Percentiles rank a stretch among this genome's conserved stretches.
Evolutionary conservation across 2,797 vertebrate genomes (phyloP).

Genomic region (Muraenolepis orangiensis): DNA sequence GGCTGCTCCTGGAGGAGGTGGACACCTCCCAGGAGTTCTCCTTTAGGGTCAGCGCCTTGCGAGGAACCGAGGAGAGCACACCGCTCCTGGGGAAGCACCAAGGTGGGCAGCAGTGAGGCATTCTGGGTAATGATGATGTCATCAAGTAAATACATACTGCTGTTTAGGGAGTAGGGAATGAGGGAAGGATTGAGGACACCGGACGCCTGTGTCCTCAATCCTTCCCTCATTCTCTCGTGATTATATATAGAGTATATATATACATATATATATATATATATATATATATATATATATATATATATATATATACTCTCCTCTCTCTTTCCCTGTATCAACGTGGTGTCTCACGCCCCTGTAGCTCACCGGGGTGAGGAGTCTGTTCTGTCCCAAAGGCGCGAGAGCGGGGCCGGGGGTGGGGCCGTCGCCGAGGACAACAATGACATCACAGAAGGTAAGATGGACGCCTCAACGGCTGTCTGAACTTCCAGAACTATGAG

Average conservation of each 20-base stretch:
- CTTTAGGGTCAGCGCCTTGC: background rate
- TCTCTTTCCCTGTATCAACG: background rate
- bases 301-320: background rate
- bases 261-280: too few relatives aligned
- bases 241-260: too few relatives aligned
- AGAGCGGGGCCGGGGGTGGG: too few relatives aligned
- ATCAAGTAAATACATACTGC: too few relatives aligned
- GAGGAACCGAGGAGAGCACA: background rate
- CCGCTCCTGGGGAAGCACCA: background rate
- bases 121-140: background rate
- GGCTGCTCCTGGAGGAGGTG: background rate
- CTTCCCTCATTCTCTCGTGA: too few relatives aligned
- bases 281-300: too few relatives aligned
- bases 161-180: too few relatives aligned
- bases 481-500: too few relatives aligned
- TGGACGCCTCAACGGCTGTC: too few relatives aligned
- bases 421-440: conserved; percentile 48
- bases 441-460: conserved; percentile 72
- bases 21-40: background rate
- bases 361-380: conserved; percentile 48
- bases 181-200: too few relatives aligned
- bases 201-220: too few relatives aligned
- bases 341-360: conserved; percentile 26
- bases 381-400: conserved; percentile 46
- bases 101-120: background rate